Base-by-base conservation (phyloP, 2,888 invertebrate species). In the Beris chalybata region DNA sequence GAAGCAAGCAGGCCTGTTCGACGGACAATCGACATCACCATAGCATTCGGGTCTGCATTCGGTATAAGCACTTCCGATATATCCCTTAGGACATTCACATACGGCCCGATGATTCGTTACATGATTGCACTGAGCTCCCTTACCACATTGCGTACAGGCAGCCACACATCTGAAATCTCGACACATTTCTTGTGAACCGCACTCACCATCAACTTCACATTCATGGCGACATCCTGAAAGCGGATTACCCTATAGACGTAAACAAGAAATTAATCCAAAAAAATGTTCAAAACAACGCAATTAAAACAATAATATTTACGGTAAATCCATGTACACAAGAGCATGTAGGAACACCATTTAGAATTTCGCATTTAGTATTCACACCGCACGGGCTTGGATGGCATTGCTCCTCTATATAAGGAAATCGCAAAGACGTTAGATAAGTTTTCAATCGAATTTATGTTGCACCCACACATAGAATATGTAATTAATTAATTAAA, bases 21-120 rank as follows among this genome's bases (percentile, higher is more conserved):
- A 80, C 0, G 92, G 91, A 74, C 94, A 94, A 72, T 94, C 92
- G 53, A 86, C 83, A 79, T 93, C 90, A 0, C 87, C 85, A 5
- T 88, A 86, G 74, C 94, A 94, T 77, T 94, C 93, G 0, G 93
- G 89, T 54, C 87, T 85, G 74, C 94, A 94, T 71, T 89, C 87
- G 5, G 85, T 82, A 77, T 87, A 87, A 0, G 93, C 88, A 75
- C 90, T 91, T 59, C 93, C 93, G 70, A 87, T 85, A 80, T 92
- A 92, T 47, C 90, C 90, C 87, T 88, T 87, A 5, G 92, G 91
- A 74, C 92, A 93, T 74, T 88, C 88, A 82, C 93, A 93, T 57
- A 88, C 81, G 6, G 92, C 89, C 64, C 87, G 85, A 75, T 93
- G 93, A 72, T 89, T 88, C 63, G 86, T 78, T 2, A 91, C 91